Evolutionary conservation across 2,888 invertebrate species (phyloP).

Genomic region (Synergus itoensis): DNA sequence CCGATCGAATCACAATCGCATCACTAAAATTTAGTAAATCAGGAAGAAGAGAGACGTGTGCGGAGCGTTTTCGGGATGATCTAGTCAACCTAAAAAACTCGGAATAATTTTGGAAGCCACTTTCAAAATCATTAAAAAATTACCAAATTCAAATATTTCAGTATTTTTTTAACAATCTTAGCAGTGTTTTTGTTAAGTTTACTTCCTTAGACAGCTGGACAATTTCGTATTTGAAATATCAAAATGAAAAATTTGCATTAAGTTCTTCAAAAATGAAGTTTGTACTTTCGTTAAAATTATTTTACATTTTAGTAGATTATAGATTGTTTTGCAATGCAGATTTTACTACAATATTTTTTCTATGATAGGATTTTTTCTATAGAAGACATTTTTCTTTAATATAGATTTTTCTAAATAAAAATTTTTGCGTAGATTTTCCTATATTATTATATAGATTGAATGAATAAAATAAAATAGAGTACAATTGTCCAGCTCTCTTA

Average conservation of each 20-base stretch:
- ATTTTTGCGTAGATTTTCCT: background rate
- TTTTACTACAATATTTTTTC: background rate
- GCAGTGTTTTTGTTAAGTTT: background rate
- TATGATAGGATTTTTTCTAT: background rate
- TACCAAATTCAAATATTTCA: background rate
- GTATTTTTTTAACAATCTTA: background rate
- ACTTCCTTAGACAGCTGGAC: background rate
- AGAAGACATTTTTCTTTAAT: background rate
- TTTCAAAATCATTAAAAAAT: background rate
- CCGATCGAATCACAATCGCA: constrained; percentile 56
- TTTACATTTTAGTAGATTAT: background rate
- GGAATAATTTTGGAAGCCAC: background rate
- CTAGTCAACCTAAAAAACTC: background rate
- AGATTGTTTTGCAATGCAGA: background rate
- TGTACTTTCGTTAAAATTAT: constrained; percentile 1
- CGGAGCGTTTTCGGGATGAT: constrained; percentile 44
- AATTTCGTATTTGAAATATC: background rate
- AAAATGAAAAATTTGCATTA: background rate
- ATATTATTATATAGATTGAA: background rate
- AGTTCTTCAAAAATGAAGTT: constrained; percentile 14
- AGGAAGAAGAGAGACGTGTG: constrained; percentile 56
- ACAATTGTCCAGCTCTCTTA: constrained; percentile 7
- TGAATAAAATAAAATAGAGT: background rate
- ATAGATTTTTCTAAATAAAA: background rate
- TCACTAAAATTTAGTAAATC: constrained; percentile 48